These are phyloP conservation scores for Trissolcus basalis DNA, from an alignment of 1,140 invertebrate genomes.

Conservation along the genomic window DNA sequence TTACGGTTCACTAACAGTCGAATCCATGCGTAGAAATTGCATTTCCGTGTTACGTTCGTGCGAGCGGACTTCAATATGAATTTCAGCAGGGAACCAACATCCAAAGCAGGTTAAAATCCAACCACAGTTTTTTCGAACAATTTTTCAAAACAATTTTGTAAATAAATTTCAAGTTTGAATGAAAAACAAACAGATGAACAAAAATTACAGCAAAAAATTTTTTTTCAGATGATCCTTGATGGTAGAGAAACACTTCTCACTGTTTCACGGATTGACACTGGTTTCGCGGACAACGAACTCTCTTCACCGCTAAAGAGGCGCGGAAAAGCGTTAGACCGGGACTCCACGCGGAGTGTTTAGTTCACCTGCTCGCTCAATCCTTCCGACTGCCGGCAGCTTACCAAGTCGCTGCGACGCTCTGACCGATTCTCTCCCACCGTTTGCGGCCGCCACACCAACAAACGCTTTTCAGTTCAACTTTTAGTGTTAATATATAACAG, in stretches of 20 bases:
- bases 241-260: constrained; percentile 19
- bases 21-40: constrained; percentile 42
- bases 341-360: constrained; percentile 63
- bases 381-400: constrained; percentile 61
- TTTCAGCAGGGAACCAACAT: neutral
- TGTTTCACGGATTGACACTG: constrained; percentile 22
- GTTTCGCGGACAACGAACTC: constrained; percentile 69
- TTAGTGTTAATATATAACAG: neutral
- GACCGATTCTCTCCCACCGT: constrained; percentile 57
- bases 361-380: constrained; percentile 65
- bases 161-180: neutral
- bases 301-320: constrained; percentile 60
- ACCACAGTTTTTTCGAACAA: neutral
- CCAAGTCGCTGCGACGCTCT: constrained; percentile 42
- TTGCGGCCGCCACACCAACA: constrained; percentile 6
- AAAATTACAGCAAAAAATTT: no score
- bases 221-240: neutral
- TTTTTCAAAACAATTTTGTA: neutral
- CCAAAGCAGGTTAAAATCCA: neutral
- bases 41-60: constrained; percentile 29
- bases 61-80: constrained; percentile 9
- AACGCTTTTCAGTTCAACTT: neutral
- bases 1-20: constrained; percentile 41
- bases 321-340: constrained; percentile 71
- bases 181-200: no score